Conservation (phyloP, 2,797 vertebrate species). For the Corythornis leucogaster region DNA sequence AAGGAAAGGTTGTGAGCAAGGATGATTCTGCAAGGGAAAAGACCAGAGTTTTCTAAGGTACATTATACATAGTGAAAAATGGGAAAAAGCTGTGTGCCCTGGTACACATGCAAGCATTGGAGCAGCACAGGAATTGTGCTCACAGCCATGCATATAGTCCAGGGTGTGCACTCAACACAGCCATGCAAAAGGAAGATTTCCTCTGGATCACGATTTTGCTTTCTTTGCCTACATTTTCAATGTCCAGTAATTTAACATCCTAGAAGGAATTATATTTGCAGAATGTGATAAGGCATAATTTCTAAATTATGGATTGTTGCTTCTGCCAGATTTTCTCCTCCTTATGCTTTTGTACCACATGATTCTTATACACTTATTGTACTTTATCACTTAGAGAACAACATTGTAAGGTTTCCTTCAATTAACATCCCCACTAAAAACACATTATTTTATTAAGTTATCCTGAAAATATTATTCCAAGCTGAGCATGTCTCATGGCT, state of each 20-base stretch:
- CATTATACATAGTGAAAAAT: background rate
- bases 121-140: background rate
- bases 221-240: background rate
- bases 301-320: slow-evolving; percentile 13
- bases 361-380: background rate
- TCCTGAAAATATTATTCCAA: slow-evolving; percentile 52
- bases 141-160: background rate
- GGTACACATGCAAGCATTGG: background rate
- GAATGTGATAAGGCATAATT: background rate
- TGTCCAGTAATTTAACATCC: slow-evolving; percentile 1
- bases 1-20: background rate
- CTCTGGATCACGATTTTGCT: background rate
- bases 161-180: background rate
- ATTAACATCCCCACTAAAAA: slow-evolving; percentile 11
- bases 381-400: background rate
- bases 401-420: background rate
- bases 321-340: slow-evolving; percentile 33
- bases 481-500: slow-evolving; percentile 37
- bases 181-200: background rate
- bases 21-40: background rate
- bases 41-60: background rate
- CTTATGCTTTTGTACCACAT: slow-evolving; percentile 3
- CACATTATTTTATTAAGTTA: slow-evolving; percentile 37
- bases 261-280: background rate
- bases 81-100: rapidly evolving